Percentiles rank a stretch among this genome's conserved stretches.
Conservation (phyloP, 2,888 invertebrate genomes). For the Cephus sareptanus region DNA sequence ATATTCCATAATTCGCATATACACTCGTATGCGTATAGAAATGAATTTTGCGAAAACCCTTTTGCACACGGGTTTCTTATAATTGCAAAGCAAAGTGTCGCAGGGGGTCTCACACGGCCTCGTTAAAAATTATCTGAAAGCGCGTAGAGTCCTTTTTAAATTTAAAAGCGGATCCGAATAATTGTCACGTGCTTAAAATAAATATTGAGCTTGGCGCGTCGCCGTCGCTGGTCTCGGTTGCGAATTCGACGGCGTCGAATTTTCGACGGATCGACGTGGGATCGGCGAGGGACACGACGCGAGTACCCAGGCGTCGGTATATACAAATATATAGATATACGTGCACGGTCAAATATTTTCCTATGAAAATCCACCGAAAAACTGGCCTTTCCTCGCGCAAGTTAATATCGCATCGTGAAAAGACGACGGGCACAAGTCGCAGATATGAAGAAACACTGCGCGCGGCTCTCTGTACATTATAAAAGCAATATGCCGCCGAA, state of each 20-base stretch:
- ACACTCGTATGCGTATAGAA: neutral
- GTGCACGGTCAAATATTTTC: neutral
- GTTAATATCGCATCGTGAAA: neutral
- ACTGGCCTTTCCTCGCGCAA: neutral
- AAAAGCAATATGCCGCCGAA: slow-evolving; percentile 22
- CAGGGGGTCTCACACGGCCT: neutral
- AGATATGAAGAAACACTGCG: slow-evolving; percentile 2
- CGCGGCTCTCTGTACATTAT: neutral
- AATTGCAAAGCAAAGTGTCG: neutral
- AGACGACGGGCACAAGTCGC: neutral
- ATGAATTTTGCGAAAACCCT: neutral
- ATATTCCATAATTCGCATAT: neutral
- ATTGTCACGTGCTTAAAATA: neutral
- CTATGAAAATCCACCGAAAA: neutral
- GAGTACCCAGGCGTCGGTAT: neutral
- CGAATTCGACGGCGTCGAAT: neutral
- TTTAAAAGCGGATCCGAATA: neutral
- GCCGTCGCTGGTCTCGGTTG: neutral
- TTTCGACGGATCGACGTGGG: neutral
- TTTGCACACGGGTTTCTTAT: neutral
- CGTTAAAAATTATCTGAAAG: neutral
- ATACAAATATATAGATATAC: neutral
- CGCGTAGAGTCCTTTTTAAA: neutral
- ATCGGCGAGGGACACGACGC: neutral
- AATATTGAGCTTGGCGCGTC: neutral